These are phyloP conservation scores for Ypsolopha scabrella DNA, from an alignment of 2,888 invertebrate species.

Conservation along the genomic window DNA sequence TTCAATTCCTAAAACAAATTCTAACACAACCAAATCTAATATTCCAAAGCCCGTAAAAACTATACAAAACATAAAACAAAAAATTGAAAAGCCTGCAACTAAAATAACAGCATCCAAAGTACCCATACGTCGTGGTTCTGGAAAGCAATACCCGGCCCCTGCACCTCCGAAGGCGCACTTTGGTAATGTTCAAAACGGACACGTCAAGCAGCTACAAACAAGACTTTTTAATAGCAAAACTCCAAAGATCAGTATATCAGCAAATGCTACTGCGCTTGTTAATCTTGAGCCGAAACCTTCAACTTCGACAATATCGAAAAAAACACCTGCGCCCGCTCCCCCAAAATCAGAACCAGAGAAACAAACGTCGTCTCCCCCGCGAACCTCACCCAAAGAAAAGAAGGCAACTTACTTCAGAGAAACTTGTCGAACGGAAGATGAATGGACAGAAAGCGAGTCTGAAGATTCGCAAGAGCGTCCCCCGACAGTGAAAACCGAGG, in stretches of 20 bases:
- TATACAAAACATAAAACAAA: constrained; percentile 34
- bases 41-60: constrained; percentile 53
- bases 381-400: constrained; percentile 27
- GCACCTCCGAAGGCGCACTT: constrained; percentile 60
- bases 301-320: constrained; percentile 35
- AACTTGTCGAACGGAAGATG: constrained; percentile 75
- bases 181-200: constrained; percentile 55
- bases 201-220: constrained; percentile 59
- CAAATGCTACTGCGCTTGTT: constrained; percentile 13
- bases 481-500: constrained; percentile 20
- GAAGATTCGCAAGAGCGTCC: constrained; percentile 34
- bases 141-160: constrained; percentile 52
- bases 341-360: constrained; percentile 21
- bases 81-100: constrained; percentile 38
- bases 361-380: constrained; percentile 17
- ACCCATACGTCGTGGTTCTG: constrained; percentile 44
- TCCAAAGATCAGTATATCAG: constrained; percentile 1
- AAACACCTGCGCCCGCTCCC: constrained; percentile 48
- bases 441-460: constrained; percentile 66
- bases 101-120: constrained; percentile 52
- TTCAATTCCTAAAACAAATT: constrained; percentile 2
- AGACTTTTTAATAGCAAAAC: constrained; percentile 45
- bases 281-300: constrained; percentile 33
- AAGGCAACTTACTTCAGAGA: constrained; percentile 67
- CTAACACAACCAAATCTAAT: constrained; percentile 32